phyloP scores from a whole-genome alignment of 37 sponge, comb jelly and placozoan genomes.

The Amphimedon queenslandica region DNA sequence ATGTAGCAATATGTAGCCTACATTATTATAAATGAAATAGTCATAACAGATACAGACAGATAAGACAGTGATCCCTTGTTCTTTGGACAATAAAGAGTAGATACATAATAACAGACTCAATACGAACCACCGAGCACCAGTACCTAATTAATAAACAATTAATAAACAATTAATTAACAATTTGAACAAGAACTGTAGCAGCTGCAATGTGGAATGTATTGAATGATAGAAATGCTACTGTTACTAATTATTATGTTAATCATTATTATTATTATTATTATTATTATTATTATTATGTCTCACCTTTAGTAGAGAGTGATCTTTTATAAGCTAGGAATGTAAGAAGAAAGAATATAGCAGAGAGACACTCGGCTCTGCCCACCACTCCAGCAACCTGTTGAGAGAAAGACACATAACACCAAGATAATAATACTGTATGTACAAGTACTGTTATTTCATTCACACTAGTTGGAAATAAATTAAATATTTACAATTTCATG shows the following conservation, averaged over 20 bases:
- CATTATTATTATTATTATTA: too few relatives aligned
- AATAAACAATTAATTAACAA: neutral
- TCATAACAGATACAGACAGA: conserved; percentile 71
- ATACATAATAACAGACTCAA: conserved; percentile 24
- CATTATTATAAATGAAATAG: conserved; percentile 35
- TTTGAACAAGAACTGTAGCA: neutral
- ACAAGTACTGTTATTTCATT: neutral
- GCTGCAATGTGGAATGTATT: neutral
- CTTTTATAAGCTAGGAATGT: conserved; percentile 47
- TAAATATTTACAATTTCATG: too few relatives aligned
- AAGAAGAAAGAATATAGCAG: conserved; percentile 73
- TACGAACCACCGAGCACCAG: conserved; percentile 17
- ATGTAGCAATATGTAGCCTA: conserved; percentile 2
- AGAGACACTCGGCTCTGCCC: conserved; percentile 85
- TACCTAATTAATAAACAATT: neutral
- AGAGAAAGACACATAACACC: neutral
- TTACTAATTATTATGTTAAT: conserved; percentile 1
- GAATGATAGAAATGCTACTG: too few relatives aligned
- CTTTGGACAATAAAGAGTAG: conserved; percentile 78
- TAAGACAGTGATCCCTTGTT: conserved; percentile 83
- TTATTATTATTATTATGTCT: too few relatives aligned
- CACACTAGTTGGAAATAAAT: too few relatives aligned
- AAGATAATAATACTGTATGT: neutral
- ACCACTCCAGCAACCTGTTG: conserved; percentile 88
- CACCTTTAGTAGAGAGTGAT: conserved; percentile 3